Percentiles rank a stretch among this genome's conserved stretches.
Evolutionary conservation across 2,888 invertebrate species (phyloP).

Genomic region (Cataglyphis cursor): DNA sequence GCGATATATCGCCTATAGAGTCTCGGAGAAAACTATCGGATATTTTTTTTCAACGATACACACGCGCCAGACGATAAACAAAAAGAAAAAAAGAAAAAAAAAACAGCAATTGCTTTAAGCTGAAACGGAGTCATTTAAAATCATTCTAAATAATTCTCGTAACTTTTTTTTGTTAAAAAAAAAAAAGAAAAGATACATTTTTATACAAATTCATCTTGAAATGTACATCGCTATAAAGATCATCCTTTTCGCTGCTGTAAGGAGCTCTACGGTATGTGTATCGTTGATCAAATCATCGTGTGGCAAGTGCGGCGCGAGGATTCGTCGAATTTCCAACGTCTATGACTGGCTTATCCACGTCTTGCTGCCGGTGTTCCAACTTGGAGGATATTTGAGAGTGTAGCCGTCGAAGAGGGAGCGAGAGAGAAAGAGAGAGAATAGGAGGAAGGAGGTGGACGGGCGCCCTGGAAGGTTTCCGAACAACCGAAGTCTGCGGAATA

Average conservation of each 20-base stretch:
- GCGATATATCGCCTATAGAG: not conserved
- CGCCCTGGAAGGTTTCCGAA: constrained; percentile 80
- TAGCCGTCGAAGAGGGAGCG: constrained; percentile 60
- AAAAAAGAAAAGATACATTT: not conserved
- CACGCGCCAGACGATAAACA: not conserved
- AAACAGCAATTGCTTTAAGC: not conserved
- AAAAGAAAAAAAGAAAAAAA: not conserved
- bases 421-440: constrained; percentile 62
- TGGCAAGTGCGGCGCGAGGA: constrained; percentile 50
- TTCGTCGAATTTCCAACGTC: constrained; percentile 69
- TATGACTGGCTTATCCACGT: constrained; percentile 75
- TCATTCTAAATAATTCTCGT: not conserved
- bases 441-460: constrained; percentile 68
- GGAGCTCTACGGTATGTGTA: constrained; percentile 14
- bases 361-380: constrained; percentile 66
- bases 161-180: not conserved
- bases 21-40: not conserved
- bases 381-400: constrained; percentile 72
- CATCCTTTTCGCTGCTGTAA: not conserved
- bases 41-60: not conserved
- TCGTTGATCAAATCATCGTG: constrained; percentile 48
- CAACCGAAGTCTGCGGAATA: constrained; percentile 83
- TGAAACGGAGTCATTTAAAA: not conserved
- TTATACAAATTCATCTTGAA: not conserved
- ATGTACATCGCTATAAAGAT: not conserved